phyloP scores from a whole-genome alignment of 53 echinoderm and acorn worm species.

The Holothuria scabra region DNA sequence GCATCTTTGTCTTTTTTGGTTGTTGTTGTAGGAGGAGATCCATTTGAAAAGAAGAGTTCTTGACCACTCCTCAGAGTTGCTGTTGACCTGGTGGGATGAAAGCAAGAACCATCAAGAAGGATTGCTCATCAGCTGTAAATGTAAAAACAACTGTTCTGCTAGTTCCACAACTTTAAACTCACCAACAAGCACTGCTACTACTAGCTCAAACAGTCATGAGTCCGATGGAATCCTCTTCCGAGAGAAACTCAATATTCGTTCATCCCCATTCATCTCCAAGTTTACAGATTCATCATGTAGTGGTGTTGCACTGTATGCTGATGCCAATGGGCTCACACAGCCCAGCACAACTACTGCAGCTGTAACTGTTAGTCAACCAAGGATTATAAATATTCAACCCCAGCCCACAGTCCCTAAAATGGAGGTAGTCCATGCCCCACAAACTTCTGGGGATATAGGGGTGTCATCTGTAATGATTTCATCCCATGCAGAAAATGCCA shows the following conservation, averaged over 20 bases:
- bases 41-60: slow-evolving; percentile 39
- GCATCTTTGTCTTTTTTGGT: not conserved
- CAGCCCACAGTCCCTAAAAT: not conserved
- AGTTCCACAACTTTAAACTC: not conserved
- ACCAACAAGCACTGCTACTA: not conserved
- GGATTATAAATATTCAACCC: slow-evolving; percentile 1
- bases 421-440: not conserved
- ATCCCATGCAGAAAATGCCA: not conserved
- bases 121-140: slow-evolving; percentile 38
- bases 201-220: not conserved
- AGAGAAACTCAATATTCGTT: slow-evolving; percentile 37
- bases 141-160: slow-evolving; percentile 31
- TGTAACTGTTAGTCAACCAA: not conserved
- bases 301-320: slow-evolving; percentile 44
- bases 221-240: slow-evolving; percentile 7
- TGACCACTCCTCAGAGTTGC: slow-evolving; percentile 37
- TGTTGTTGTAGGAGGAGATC: slow-evolving; percentile 35
- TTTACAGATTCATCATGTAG: slow-evolving; percentile 41
- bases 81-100: slow-evolving; percentile 57
- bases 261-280: slow-evolving; percentile 37
- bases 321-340: slow-evolving; percentile 25
- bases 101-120: slow-evolving; percentile 41
- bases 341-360: not conserved
- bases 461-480: not conserved
- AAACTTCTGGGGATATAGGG: not conserved